A percentile compares a stretch with the other conserved stretches of the same genome.
Evolutionary conservation across 2,113 vertebrate genomes (phyloP).

Genomic region (Prunella fulvescens): DNA sequence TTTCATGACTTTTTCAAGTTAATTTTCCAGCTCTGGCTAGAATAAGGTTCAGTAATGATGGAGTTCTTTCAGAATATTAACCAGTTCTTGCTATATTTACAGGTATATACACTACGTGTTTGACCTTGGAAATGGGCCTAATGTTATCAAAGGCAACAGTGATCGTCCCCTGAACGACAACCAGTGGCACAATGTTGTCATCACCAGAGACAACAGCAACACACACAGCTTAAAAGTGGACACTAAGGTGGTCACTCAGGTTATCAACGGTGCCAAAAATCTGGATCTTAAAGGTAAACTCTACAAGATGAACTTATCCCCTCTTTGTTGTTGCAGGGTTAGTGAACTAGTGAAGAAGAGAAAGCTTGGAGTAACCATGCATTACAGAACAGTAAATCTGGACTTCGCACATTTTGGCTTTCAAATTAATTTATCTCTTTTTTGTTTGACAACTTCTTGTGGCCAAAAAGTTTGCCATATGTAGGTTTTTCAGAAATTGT

Average conservation of each 20-base stretch:
- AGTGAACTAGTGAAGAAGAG: neutral
- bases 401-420: neutral
- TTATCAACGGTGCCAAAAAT: slow-evolving; percentile 98
- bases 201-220: slow-evolving; percentile 96
- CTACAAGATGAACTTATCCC: neutral
- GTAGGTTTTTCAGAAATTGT: neutral
- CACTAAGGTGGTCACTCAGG: slow-evolving; percentile 88
- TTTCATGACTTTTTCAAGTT: neutral
- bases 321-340: neutral
- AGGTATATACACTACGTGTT: slow-evolving; percentile 99
- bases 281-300: slow-evolving; percentile 95
- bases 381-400: neutral
- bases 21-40: neutral
- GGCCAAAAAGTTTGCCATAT: neutral
- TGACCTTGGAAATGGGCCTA: slow-evolving; percentile 95
- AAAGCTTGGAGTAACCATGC: neutral
- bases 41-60: neutral
- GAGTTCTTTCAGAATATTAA: neutral
- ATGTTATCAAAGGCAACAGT: slow-evolving; percentile 97
- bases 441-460: neutral
- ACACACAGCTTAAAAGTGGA: slow-evolving; percentile 96
- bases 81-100: neutral
- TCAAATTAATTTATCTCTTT: neutral
- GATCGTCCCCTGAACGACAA: slow-evolving; percentile 93
- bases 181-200: slow-evolving; percentile 98